Evolutionary conservation across 2,113 vertebrate species (phyloP).

Genomic region (Heterocephalus glaber): DNA sequence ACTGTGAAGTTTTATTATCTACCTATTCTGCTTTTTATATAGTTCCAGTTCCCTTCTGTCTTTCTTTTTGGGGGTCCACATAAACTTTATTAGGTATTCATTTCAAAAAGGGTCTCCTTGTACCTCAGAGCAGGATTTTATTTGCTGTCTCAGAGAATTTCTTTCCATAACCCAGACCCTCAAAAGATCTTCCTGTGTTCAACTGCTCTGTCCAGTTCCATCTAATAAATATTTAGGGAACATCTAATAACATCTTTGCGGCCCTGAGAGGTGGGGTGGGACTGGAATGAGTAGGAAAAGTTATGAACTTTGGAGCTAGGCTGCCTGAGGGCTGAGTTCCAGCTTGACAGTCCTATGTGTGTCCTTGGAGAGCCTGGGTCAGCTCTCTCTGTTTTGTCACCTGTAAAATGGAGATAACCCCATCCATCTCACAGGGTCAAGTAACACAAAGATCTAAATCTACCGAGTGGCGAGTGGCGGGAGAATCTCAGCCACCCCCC

Average conservation of each 20-base stretch:
- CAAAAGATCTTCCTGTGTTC: not conserved
- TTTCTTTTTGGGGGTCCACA: slow-evolving; percentile 55
- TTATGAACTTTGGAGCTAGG: not conserved
- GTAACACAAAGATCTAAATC: not conserved
- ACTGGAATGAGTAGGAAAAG: not conserved
- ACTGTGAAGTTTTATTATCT: slow-evolving; percentile 57
- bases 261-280: not conserved
- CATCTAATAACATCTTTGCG: not conserved
- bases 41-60: slow-evolving; percentile 43
- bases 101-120: slow-evolving; percentile 63
- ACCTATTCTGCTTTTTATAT: slow-evolving; percentile 53
- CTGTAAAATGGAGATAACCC: not conserved
- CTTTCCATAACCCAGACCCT: slow-evolving; percentile 6
- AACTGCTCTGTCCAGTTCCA: not conserved
- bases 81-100: slow-evolving; percentile 69
- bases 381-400: not conserved
- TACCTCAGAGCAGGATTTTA: slow-evolving; percentile 58
- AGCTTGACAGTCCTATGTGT: not conserved
- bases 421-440: not conserved
- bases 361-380: not conserved
- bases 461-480: not conserved
- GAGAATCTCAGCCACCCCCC: not conserved
- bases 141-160: slow-evolving; percentile 52
- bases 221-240: slow-evolving; percentile 40
- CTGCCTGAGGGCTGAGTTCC: not conserved